phyloP scores from a whole-genome alignment of 1,140 invertebrate species.

The Venustaconcha ellipsiformis region DNA sequence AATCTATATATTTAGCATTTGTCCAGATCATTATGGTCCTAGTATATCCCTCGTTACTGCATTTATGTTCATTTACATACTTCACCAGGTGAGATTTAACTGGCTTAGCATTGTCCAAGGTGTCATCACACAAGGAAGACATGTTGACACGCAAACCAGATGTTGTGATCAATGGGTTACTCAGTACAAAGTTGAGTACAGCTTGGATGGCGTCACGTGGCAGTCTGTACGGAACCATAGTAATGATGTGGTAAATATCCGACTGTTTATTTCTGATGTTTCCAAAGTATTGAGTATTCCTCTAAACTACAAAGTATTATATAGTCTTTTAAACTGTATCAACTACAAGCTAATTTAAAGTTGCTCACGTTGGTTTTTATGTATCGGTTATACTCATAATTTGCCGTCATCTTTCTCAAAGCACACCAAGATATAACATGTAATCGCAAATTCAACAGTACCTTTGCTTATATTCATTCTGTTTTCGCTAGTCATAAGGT shows the following conservation, averaged over 20 bases:
- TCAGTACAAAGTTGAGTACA: conserved; percentile 16
- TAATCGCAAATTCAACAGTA: too few relatives aligned
- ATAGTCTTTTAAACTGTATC: too few relatives aligned
- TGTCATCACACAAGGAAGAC: conserved; percentile 21
- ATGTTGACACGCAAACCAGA: conserved; percentile 15
- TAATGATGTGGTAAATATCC: background rate
- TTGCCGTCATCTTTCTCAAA: too few relatives aligned
- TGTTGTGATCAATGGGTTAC: conserved; percentile 28
- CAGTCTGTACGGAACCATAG: conserved; percentile 8
- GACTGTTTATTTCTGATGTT: too few relatives aligned
- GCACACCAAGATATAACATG: too few relatives aligned
- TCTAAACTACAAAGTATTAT: too few relatives aligned
- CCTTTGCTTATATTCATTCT: too few relatives aligned
- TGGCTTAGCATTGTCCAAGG: conserved; percentile 24
- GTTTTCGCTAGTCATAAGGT: too few relatives aligned
- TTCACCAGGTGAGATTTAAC: conserved; percentile 29
- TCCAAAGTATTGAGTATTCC: too few relatives aligned
- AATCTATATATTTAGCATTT: background rate
- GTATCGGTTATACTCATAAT: too few relatives aligned
- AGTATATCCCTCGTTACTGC: background rate
- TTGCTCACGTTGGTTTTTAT: too few relatives aligned
- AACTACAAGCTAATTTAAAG: too few relatives aligned
- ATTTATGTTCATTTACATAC: background rate
- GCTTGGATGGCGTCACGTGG: conserved; percentile 17
- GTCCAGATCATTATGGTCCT: background rate